phyloP scores from a whole-genome alignment of 2,888 invertebrate species.

The Chrysolina americana region DNA sequence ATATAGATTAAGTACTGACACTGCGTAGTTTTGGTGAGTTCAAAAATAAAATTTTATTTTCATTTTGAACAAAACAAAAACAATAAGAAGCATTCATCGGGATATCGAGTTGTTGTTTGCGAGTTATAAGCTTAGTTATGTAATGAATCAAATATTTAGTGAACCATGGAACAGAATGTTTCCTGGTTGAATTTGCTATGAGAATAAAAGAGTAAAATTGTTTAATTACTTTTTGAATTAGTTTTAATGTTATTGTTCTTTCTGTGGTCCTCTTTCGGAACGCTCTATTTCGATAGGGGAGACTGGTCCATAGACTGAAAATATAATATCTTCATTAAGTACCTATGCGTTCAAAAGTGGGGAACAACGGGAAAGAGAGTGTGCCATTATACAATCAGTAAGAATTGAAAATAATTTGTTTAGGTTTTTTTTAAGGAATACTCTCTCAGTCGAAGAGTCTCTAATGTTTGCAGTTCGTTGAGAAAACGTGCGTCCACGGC shows the following conservation, averaged over 20 bases:
- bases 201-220: neutral
- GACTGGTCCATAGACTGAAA: too few relatives aligned
- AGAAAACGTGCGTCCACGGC: too few relatives aligned
- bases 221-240: neutral
- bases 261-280: too few relatives aligned
- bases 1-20: neutral
- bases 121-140: neutral
- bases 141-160: neutral
- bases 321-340: too few relatives aligned
- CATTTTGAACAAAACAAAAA: neutral
- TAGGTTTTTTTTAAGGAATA: too few relatives aligned
- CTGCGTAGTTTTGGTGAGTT: neutral
- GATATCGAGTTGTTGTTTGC: neutral
- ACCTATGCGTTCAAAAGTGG: too few relatives aligned
- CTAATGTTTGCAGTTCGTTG: too few relatives aligned
- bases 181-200: neutral
- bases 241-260: neutral
- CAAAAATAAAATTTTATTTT: neutral
- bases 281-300: too few relatives aligned
- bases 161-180: neutral
- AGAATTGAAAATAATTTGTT: too few relatives aligned
- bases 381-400: too few relatives aligned
- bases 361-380: too few relatives aligned
- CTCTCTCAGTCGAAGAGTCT: too few relatives aligned
- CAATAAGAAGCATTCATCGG: neutral